Base-by-base conservation (phyloP, 2,888 invertebrate species). In the Plebejus melissa region DNA sequence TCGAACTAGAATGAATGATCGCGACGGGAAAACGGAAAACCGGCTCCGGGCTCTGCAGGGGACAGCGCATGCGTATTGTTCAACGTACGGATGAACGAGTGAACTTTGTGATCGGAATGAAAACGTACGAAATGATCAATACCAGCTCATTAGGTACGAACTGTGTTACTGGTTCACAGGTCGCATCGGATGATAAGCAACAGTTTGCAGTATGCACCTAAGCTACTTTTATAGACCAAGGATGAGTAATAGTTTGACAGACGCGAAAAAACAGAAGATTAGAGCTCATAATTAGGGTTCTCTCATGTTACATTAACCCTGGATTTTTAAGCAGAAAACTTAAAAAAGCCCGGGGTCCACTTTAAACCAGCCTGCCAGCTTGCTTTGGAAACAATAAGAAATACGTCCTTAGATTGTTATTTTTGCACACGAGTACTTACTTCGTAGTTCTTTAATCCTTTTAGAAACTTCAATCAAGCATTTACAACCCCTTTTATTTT, bases 1-100 rank as follows among this genome's bases (percentile, higher is more conserved):
- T 85, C 81, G 77, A 84, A 87, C 88, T 86, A 85, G 88, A 90
- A 87, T 89, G 87, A 86, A 80, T 81, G 79, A 77, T 70, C 65
- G 74, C 74, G 38, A 78, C 79, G 81, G 7, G 9, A 46, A 32
- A 32, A 32, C 2, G 81, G 80, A 80, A 78, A 81, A 77, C 77
- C 80, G 83, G 81, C 77, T 78, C 74, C 41, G 74, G 83, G 81
- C 77, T 78, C 74, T 36, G 74, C 75, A 2, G 70, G 58, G 70
- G 54, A 69, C 77, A 77, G 77, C 79, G 80, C 80, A 80, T 79
- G 79, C 79, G 80, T 79, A 80, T 77, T 81, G 84, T 83, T 83
- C 82, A 85, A 82, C 81, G 84, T 83, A 83, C 82, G 85, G 83
- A 83, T 82, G 79, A 80, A 79, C 79, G 82, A 83, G 80, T 79